Percentiles rank a stretch among this genome's conserved stretches.
Evolutionary conservation across 2,797 vertebrate genomes (phyloP).

Genomic region (Ctenosaura bakeri): DNA sequence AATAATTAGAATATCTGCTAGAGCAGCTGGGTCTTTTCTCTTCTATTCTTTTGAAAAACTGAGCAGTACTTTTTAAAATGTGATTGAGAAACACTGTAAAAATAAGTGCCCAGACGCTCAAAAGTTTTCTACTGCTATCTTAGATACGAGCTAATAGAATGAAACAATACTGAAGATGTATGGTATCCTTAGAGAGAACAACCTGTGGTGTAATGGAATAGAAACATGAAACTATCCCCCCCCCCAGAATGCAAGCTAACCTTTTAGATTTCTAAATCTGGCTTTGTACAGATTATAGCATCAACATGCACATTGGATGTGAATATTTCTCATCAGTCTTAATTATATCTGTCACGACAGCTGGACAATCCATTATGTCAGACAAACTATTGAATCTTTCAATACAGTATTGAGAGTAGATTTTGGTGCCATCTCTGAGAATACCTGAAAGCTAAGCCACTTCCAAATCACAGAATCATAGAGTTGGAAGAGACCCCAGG

Average conservation of each 20-base stretch:
- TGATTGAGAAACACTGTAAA: neutral
- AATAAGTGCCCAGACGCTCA: neutral
- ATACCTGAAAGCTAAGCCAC: neutral
- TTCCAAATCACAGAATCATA: no score
- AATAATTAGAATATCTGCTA: constrained; percentile 28
- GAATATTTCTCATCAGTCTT: no score
- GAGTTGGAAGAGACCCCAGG: no score
- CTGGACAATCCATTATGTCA: no score
- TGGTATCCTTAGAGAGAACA: neutral
- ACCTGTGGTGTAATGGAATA: neutral
- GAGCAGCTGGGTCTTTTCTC: neutral
- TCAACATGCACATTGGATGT: no score
- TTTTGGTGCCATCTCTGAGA: neutral
- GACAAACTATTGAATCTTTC: no score
- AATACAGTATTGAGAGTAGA: no score
- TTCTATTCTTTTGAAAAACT: neutral
- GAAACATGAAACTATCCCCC: neutral
- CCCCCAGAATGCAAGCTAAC: neutral
- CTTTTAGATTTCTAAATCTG: neutral
- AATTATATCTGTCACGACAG: no score
- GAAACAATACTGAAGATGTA: neutral
- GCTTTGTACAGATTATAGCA: no score
- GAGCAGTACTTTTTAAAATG: neutral
- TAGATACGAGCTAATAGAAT: constrained; percentile 3
- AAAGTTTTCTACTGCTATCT: neutral